Base-by-base conservation (phyloP, 2,113 vertebrate genomes). In the Addax nasomaculatus region DNA sequence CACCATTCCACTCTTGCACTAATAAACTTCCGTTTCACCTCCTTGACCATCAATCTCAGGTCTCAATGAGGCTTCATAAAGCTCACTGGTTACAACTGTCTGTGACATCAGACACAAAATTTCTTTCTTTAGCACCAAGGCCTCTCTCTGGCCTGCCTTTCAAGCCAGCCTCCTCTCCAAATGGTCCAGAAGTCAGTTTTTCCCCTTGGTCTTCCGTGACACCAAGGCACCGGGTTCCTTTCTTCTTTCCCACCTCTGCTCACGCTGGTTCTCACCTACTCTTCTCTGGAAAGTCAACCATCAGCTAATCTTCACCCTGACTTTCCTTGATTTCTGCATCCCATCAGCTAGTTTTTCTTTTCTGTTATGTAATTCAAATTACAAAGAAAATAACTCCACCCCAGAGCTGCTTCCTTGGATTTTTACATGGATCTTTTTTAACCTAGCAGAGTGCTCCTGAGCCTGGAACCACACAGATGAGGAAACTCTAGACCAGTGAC, bases 221-320 rank as follows among this genome's bases (percentile, higher is more conserved):
- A 30, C 17, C n/a, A 67, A 2, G 10, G n/a, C 2, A 33, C 29
- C 0, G 0, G 43, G 1, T 7, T 30, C 36, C 11, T 36, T 73
- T 76, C 36, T 55, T 73, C 55, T 17, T 51, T 51, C 13, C 43
- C 19, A 17, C 43, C 12, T 78, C 4, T n/a, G 55, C 64, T 85
- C 45, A 2, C 0, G 12, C 39, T 10, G 12, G 2, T 47, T 25
- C 57, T 36, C 4, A 6, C 47, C 11, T 29, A 10, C 29, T 55
- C 13, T 25, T 9, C 30, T 15, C 81, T 6, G 1, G 7, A 39
- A 92, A 36, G 55, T 12, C 1, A 1, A 3, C 23, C 57, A 0
- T 12, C 8, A 4, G 36, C 36, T 67, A 30, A 2, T 9, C 11
- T 8, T 36, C 13, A 6, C 27, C 14, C 78, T 73, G 13, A 14